Conservation (phyloP, 2,113 vertebrate genomes). For the Mellivora capensis region DNA sequence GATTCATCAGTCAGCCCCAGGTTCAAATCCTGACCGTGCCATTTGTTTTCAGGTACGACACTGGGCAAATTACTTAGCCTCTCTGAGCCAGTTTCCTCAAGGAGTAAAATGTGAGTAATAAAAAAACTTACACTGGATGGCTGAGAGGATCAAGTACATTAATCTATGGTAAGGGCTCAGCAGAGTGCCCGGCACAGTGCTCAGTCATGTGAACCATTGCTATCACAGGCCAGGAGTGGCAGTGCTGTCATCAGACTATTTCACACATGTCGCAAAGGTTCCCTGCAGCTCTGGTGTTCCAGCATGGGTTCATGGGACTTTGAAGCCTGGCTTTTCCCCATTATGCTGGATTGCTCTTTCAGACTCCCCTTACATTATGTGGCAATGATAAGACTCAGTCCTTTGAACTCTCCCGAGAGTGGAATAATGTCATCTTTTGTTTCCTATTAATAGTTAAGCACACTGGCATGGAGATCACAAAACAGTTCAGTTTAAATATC, state of each 20-base stretch:
- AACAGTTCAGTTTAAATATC: not conserved
- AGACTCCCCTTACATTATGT: not conserved
- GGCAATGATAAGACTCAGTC: not conserved
- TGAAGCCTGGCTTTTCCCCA: not conserved
- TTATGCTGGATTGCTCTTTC: not conserved
- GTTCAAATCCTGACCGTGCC: not conserved
- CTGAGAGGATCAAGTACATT: not conserved
- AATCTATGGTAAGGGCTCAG: not conserved
- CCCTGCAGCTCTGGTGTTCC: not conserved
- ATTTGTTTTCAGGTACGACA: not conserved
- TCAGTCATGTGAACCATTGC: not conserved
- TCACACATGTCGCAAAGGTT: not conserved
- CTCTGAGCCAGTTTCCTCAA: not conserved
- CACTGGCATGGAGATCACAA: not conserved
- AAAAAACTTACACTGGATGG: not conserved
- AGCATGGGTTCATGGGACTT: not conserved
- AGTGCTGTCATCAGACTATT: not conserved
- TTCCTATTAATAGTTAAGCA: constrained; percentile 31
- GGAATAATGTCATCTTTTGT: not conserved
- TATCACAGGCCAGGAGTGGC: not conserved
- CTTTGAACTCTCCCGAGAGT: not conserved
- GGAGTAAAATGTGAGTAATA: not conserved
- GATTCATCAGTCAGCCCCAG: not conserved
- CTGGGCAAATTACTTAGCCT: not conserved
- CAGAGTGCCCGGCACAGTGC: too few relatives aligned